Evolutionary conservation across 2,113 vertebrate genomes (phyloP), one percentile per base, ranked within the genome.

Genomic region (Halcyon senegalensis): DNA sequence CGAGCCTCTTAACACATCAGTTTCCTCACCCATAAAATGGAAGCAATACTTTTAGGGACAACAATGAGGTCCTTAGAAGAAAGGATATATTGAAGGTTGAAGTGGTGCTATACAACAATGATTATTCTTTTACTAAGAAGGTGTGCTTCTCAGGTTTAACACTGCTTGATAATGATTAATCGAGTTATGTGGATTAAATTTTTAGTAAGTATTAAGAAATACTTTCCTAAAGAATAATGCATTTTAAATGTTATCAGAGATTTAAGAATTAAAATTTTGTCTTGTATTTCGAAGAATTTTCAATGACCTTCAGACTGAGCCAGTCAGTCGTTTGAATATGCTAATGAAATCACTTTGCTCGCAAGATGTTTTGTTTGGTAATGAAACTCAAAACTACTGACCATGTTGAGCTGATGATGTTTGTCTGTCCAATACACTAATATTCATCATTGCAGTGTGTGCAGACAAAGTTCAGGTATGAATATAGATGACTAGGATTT

Each of bases 311-410:
- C 98, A 96, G 82, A 28, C 46, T 85, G 78, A 97, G 84, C 83
- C 79, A 78, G 75, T 35, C 79, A 76, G 72, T 77, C 53, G 43
- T 93, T 97, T 98, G 97, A 98, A 98, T 98, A 98, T 98, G 94
- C 80, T 98, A 97, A 98, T 98, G 96, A 98, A 98, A 98, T 98
- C 98, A 98, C 95, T 98, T 97, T 97, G 90, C 89, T 96, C 43
- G 77, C 91, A 91, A 96, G 92, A 96, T 97, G 92, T 96, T 98
- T 97, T 97, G 96, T 97, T 98, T 95, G 93, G 94, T 95, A 95
- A 96, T 97, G 98, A 98, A 98, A 98, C 87, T 95, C 97, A 97
- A 98, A 97, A 97, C 98, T 97, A 75, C 84, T 89, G 94, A 93
- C 91, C 79, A 3, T 91, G 95, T 91, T 84, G 97, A 98, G 97